Percentiles rank a stretch among this genome's conserved stretches.
Conservation (phyloP, 2,113 vertebrate species). For the Prunella himalayana region DNA sequence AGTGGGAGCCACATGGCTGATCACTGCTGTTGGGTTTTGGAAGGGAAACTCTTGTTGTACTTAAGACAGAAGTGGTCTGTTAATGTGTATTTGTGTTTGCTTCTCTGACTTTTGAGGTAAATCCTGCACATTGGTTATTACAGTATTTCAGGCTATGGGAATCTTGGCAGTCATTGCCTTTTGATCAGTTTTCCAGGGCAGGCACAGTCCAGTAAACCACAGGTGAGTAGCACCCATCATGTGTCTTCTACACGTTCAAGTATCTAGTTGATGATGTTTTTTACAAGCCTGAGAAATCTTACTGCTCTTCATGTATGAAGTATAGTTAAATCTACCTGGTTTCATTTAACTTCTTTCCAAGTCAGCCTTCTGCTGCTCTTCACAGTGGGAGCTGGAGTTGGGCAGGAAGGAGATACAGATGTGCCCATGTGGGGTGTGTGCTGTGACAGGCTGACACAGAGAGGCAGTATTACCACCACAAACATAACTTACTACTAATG, state of each 20-base stretch:
- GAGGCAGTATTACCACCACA: not conserved
- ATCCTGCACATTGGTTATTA: not conserved
- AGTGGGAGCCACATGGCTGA: not conserved
- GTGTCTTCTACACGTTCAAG: not conserved
- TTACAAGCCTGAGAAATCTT: not conserved
- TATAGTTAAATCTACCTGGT: not conserved
- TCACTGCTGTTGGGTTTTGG: not conserved
- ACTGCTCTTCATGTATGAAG: not conserved
- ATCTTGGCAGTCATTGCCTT: not conserved
- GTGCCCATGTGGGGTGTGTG: fast-evolving
- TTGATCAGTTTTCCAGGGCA: not conserved
- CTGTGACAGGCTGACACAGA: not conserved
- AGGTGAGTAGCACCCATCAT: not conserved
- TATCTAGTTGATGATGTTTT: not conserved
- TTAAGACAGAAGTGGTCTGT: not conserved
- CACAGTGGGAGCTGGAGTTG: not conserved
- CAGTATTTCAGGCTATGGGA: not conserved
- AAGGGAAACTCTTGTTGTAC: not conserved
- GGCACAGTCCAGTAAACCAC: not conserved
- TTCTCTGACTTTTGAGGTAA: not conserved
- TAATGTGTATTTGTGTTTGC: not conserved
- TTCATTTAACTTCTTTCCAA: not conserved
- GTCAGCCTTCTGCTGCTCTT: not conserved
- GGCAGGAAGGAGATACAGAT: not conserved
- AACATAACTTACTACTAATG: not conserved